Base-by-base conservation (phyloP, 2,113 vertebrate species). In the Chaenogobius annularis region DNA sequence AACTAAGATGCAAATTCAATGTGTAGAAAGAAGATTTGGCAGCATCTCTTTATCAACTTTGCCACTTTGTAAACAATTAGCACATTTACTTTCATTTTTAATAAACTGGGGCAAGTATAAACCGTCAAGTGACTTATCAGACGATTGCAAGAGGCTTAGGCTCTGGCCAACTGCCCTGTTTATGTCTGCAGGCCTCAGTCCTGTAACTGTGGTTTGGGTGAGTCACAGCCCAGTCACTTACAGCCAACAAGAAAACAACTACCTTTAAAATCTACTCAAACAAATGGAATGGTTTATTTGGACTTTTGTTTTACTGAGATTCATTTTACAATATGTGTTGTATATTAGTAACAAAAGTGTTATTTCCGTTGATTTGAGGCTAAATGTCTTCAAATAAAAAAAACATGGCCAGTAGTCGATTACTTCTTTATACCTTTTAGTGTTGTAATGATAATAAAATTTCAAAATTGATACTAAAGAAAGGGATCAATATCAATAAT, bases 161-260 rank as follows among this genome's bases (percentile, higher is more conserved):
- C 40, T 62, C 55, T 40, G 64, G 68, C 69, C 74, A 59, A 22
- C 20, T 19, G 26, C 17, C 54, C 61, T 66, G 59, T 66, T 69
- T 65, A 59, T 79, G 61, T 75, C 77, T 46, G 66, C 61, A 19
- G 35, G 3, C 37, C 61, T 63, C 10, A n/a, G 31, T n/a, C 35
- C 61, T n/a, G 17, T 40, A 54, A 22, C 56, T 72, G 77, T 37
- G 72, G 73, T 69, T 76, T 70, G 77, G 23, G 15, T 55, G 37
- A 65, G 10, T 64, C 44, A 26, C 56, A 74, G 58, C 40, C n/a
- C 31, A 64, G 13, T 54, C 20, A 20, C 23, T 46, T 70, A 55
- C 19, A 48, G 74, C 31, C 56, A 19, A n/a, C 26, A 64, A 15
- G 52, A 52, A 40, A 63, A 63, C 61, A 63, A 40, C 56, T 4